Conservation (phyloP, 2,797 vertebrate genomes). For the Bufotes viridis region DNA sequence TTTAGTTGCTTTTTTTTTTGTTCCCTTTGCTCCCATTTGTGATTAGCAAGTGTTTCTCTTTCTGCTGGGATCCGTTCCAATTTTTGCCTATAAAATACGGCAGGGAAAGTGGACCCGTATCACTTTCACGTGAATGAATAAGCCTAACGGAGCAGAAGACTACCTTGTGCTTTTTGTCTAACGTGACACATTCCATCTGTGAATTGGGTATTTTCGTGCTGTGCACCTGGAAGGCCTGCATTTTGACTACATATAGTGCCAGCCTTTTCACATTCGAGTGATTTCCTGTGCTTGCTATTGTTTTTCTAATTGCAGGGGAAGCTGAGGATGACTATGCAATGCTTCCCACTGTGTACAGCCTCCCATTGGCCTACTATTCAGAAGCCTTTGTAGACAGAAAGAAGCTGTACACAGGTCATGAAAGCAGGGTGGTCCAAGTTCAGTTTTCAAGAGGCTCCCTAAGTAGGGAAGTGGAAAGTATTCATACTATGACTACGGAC, state of each 20-base stretch:
- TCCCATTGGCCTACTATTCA: constrained; percentile 31
- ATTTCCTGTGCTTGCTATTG: constrained; percentile 51
- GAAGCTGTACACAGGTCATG: constrained; percentile 23
- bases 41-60: neutral
- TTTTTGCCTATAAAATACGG: neutral
- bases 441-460: neutral
- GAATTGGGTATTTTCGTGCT: neutral
- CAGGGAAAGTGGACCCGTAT: neutral
- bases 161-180: neutral
- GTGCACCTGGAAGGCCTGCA: constrained; percentile 31
- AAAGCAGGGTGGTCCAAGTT: constrained; percentile 8
- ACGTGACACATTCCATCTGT: neutral
- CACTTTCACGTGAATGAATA: neutral
- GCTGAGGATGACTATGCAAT: constrained; percentile 56
- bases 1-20: neutral
- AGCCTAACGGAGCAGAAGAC: neutral
- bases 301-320: constrained; percentile 58
- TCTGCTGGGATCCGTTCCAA: neutral
- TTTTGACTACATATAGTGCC: neutral
- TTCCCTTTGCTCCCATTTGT: neutral
- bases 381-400: constrained; percentile 21
- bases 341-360: constrained; percentile 45
- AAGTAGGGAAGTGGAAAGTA: too few species aligned
- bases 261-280: constrained; percentile 32
- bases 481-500: too few species aligned